Evolutionary conservation across 2,797 vertebrate genomes (phyloP), one percentile per base, ranked within the genome.

Genomic region (Hydrocynus forskahlii): DNA sequence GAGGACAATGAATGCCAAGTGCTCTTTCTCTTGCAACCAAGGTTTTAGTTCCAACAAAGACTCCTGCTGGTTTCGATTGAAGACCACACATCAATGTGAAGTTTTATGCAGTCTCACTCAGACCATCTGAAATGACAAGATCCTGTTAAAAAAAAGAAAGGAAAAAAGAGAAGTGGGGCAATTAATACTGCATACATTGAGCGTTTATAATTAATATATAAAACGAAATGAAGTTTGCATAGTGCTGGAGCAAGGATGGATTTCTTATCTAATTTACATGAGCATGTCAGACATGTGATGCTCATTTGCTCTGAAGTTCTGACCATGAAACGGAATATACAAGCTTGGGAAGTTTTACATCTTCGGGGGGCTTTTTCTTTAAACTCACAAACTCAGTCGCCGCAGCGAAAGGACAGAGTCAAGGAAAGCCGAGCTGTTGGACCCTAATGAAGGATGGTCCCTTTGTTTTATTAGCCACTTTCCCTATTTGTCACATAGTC

Each of bases 301-400:
- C 85, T 90, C 87, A 84, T 90, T 89, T 87, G 84, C 91, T 92
- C 89, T 93, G 89, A 92, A 92, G 91, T 90, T 79, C 80, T 78
- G 89, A 83, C 90, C 91, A 92, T 93, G 92, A 94, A 94, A 94
- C 88, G 29, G 93, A 94, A 94, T 93, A 85, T 80, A 91, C 89
- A 89, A 81, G 81, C 81, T 70, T 13, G 50, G 83, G 89, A 91
- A 90, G 85, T 92, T 67, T 89, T 82, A 76, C 81, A 85, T 90
- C 91, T 86, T 87, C 80, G 72, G 86, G 85, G 80, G 84, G 72
- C 84, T 76, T 67, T 86, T 81, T 84, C 48, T 86, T 87, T 87
- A 29, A 29, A 81, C 81, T 87, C 80, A 70, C 85, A 19, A 84
- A 68, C 79, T 76, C 66, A 81, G 23, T 86, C 81, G 86, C 80